A percentile compares a stretch with the other conserved stretches of the same genome.
Conservation (phyloP, 2,888 invertebrate genomes). For the Andrena fulva region DNA sequence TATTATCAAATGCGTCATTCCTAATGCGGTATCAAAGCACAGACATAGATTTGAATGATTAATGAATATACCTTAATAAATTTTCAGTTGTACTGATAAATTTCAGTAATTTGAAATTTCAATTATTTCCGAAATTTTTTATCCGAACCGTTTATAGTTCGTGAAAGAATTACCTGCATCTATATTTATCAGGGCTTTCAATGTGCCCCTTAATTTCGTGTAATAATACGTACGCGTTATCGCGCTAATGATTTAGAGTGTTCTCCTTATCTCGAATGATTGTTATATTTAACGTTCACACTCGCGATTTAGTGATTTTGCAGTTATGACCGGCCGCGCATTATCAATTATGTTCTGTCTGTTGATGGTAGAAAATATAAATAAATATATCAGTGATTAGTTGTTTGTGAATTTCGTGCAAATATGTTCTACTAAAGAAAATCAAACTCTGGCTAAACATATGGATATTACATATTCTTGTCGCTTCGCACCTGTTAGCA, state of each 20-base stretch:
- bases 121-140: slow-evolving; percentile 12
- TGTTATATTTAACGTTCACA: slow-evolving; percentile 55
- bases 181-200: slow-evolving; percentile 2
- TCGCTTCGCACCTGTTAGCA: neutral
- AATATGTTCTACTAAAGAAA: slow-evolving; percentile 7
- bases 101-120: neutral
- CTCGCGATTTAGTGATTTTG: slow-evolving; percentile 41
- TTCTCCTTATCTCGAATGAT: slow-evolving; percentile 72
- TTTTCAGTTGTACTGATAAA: neutral
- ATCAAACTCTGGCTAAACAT: neutral
- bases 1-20: slow-evolving; percentile 3
- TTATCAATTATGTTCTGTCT: slow-evolving; percentile 2
- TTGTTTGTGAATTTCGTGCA: slow-evolving; percentile 26
- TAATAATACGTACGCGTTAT: slow-evolving; percentile 71
- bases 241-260: slow-evolving; percentile 75
- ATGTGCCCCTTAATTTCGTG: slow-evolving; percentile 41
- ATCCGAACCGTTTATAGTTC: slow-evolving; percentile 29
- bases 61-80: neutral
- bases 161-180: slow-evolving; percentile 21
- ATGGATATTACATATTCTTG: neutral
- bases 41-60: neutral
- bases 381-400: slow-evolving; percentile 9
- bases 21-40: neutral
- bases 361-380: slow-evolving; percentile 26
- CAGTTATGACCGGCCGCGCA: slow-evolving; percentile 13